Evolutionary conservation across 2,888 invertebrate genomes (phyloP).

Genomic region (Pomacea canaliculata): DNA sequence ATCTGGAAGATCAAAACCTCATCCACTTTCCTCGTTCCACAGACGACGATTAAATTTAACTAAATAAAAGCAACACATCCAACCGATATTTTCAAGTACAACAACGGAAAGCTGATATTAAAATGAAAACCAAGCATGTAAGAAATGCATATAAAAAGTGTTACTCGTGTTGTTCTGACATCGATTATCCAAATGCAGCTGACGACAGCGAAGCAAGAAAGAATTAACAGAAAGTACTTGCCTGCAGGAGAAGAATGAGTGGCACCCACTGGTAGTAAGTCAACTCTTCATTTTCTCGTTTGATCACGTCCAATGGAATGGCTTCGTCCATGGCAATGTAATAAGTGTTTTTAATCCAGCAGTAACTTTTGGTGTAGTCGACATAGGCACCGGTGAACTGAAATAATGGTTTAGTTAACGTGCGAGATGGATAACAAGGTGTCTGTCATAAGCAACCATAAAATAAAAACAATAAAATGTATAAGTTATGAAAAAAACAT

Average conservation of each 20-base stretch:
- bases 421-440: not conserved
- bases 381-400: conserved; percentile 54
- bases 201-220: too few species aligned
- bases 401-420: not conserved
- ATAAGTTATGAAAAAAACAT: not conserved
- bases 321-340: conserved; percentile 60
- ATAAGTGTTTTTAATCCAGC: conserved; percentile 65
- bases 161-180: too few species aligned
- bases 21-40: too few species aligned
- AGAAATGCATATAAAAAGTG: too few species aligned
- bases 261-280: conserved; percentile 65
- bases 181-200: too few species aligned
- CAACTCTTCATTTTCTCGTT: conserved; percentile 54
- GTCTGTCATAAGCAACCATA: not conserved
- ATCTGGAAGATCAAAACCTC: too few species aligned
- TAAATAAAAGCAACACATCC: too few species aligned
- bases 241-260: conserved; percentile 53
- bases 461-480: not conserved
- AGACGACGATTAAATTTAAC: too few species aligned
- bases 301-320: conserved; percentile 54
- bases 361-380: conserved; percentile 58
- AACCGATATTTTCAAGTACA: too few species aligned
- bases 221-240: not conserved
- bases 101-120: too few species aligned
- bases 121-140: too few species aligned